A percentile compares a stretch with the other conserved stretches of the same genome.
Evolutionary conservation across 1,140 invertebrate species (phyloP).

Genomic region (Heliothis subflexa): DNA sequence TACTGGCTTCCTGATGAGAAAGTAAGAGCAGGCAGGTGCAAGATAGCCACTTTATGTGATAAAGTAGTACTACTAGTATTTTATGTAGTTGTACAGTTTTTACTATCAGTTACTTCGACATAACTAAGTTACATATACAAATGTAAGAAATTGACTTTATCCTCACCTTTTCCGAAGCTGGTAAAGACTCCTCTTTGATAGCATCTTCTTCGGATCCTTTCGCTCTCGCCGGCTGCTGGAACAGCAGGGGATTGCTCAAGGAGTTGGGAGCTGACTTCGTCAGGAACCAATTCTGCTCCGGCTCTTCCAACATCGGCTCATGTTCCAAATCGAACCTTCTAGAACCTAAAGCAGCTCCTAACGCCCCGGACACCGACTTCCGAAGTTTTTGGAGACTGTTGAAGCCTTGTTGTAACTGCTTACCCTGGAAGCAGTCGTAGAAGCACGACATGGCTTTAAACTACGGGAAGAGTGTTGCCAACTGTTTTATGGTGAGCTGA

Average conservation of each 20-base stretch:
- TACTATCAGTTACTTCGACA: not conserved
- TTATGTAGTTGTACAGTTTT: not conserved
- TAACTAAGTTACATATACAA: not conserved
- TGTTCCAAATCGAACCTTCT: constrained; percentile 81
- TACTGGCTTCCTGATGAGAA: no score
- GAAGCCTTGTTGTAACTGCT: constrained; percentile 86
- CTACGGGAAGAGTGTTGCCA: constrained; percentile 69
- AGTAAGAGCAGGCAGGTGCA: no score
- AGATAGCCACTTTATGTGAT: no score
- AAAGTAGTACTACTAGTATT: no score
- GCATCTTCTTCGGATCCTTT: constrained; percentile 72
- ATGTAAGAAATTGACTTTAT: not conserved
- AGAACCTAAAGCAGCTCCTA: constrained; percentile 85
- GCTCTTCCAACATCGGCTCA: constrained; percentile 79
- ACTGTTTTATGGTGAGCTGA: constrained; percentile 59
- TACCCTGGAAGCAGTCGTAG: constrained; percentile 84
- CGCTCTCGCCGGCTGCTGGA: constrained; percentile 68
- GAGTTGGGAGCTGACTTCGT: constrained; percentile 93
- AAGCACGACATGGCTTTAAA: constrained; percentile 86
- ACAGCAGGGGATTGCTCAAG: constrained; percentile 88
- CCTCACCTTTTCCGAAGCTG: constrained; percentile 77
- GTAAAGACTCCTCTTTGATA: constrained; percentile 72
- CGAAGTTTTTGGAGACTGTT: constrained; percentile 90
- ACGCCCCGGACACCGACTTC: constrained; percentile 89
- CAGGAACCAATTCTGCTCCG: constrained; percentile 91